Base-by-base conservation (phyloP, 2,797 vertebrate genomes). In the Tadarida brasiliensis region DNA sequence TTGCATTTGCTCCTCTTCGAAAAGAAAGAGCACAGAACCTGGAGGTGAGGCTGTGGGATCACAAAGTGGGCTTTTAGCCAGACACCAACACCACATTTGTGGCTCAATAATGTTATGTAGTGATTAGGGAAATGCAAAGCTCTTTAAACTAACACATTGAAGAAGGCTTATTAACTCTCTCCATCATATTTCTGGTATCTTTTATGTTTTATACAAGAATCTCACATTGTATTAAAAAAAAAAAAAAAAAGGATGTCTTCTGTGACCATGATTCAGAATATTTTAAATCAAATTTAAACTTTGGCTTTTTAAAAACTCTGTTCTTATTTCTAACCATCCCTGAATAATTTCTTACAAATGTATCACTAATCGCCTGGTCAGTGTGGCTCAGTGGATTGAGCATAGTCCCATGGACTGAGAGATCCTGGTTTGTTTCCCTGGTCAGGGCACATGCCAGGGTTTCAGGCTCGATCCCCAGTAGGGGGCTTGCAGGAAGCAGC, bases 1-100 rank as follows among this genome's bases (percentile, higher is more conserved):
- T 99, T 98, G 98, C 98, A 39, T 98, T 99, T 98, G 98, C 98
- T 98, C 98, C 98, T 93, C 98, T 99, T 96, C 99, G 98, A 98
- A 99, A 98, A 97, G 98, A 99, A 94, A 97, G 98, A 96, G 99
- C 98, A 92, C 98, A 98, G 97, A 99, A 98, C 96, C 97, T 99
- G 94, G 98, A 99, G 99, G 98, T 99, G 98, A 98, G 97, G 35
- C 56, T 93, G 91, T 80, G 88, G 95, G 71, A 61, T 71, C 88
- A 44, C 3, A 87, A 68, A 88, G 65, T 51, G 16, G 83, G 84
- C 39, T 44, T 39, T 95, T 88, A 57, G 11, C 96, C 15, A 73
- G 24, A 84, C 73, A 94, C 28, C 51, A 78, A 70, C 87, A 86
- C 95, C 78, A 94, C 68, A 90, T 97, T 94, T 98, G 65, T 96